Base-by-base conservation (phyloP, 1,140 invertebrate species). In the Cephus cinctus region DNA sequence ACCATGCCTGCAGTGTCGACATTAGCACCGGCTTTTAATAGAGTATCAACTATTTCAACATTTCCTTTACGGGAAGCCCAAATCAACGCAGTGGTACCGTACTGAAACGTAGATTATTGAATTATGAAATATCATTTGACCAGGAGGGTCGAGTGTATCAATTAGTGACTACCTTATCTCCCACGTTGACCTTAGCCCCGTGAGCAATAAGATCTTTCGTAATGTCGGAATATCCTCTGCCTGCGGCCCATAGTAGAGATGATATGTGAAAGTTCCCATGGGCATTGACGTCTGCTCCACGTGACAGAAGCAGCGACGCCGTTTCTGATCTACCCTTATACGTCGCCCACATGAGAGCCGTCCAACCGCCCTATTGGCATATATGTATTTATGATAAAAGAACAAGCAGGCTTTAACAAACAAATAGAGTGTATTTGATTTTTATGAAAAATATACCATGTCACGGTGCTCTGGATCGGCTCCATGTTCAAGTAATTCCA, bases 261-360 rank as follows among this genome's bases (percentile, higher is more conserved):
- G 92, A 91, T 66, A 97, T 90, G 71, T 96, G 92, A 77, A 94
- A 96, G 75, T 97, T 96, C 50, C 95, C 96, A 67, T 96, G 92
- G 5, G 94, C 88, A 77, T 98, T 97, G 4, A 94, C 88, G 71
- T 98, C 94, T 1, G 96, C 95, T 31, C 90, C 90, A 53, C 85
- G 83, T 38, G 93, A 86, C 42, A 98, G 73, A n/a, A 99, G 73
- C 47, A 93, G 69, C 22, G 81, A 79, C 12, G 92, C 94, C 47
- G 90, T 81, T 16, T 88, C 84, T 8, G 85, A 83, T 56, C 87
- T 83, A 3, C 94, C 94, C 75, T 96, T 95, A 69, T 99, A 98
- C 5, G 90, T 86, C 0, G 94, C 94, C 96, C 96, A 99, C 90
- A 98, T 96, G 27, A 99, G 79, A 1, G 95, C 81, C 2, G 94